A percentile compares a stretch with the other conserved stretches of the same genome.
Evolutionary conservation across 2,888 invertebrate species (phyloP).

Genomic region (Gnatocerus cornutus): DNA sequence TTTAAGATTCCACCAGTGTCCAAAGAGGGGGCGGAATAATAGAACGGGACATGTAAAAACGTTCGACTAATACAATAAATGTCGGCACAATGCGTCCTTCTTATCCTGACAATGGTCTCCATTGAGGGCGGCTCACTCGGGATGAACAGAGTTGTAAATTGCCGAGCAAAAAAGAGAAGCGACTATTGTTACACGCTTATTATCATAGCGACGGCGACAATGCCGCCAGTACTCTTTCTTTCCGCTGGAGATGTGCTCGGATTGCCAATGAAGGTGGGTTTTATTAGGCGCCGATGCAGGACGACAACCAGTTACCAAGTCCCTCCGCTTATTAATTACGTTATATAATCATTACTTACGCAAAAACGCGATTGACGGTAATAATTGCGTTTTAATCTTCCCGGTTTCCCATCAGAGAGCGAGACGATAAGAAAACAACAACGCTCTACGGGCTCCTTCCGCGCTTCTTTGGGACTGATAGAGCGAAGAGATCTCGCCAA

Average conservation of each 20-base stretch:
- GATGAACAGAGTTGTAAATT: slow-evolving; percentile 52
- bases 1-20: slow-evolving; percentile 55
- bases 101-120: slow-evolving; percentile 63
- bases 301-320: too few relatives aligned
- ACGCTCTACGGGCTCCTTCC: too few relatives aligned
- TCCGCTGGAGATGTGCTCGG: slow-evolving; percentile 39
- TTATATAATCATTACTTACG: slow-evolving; percentile 16
- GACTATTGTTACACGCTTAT: slow-evolving; percentile 61
- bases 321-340: slow-evolving; percentile 12
- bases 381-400: slow-evolving; percentile 16
- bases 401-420: slow-evolving; percentile 10
- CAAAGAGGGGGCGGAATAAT: slow-evolving; percentile 56
- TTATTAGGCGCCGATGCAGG: too few relatives aligned
- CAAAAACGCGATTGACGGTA: not conserved
- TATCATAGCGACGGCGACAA: slow-evolving; percentile 56
- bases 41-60: slow-evolving; percentile 64
- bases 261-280: slow-evolving; percentile 39
- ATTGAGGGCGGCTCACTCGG: slow-evolving; percentile 49
- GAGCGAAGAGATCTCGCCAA: too few relatives aligned
- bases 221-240: slow-evolving; percentile 29
- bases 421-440: not conserved
- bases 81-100: slow-evolving; percentile 64
- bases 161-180: slow-evolving; percentile 58
- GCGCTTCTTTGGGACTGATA: too few relatives aligned
- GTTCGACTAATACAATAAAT: slow-evolving; percentile 67